phyloP scores from a whole-genome alignment of 2,888 invertebrate species.

The Barypeithes pellucidus region DNA sequence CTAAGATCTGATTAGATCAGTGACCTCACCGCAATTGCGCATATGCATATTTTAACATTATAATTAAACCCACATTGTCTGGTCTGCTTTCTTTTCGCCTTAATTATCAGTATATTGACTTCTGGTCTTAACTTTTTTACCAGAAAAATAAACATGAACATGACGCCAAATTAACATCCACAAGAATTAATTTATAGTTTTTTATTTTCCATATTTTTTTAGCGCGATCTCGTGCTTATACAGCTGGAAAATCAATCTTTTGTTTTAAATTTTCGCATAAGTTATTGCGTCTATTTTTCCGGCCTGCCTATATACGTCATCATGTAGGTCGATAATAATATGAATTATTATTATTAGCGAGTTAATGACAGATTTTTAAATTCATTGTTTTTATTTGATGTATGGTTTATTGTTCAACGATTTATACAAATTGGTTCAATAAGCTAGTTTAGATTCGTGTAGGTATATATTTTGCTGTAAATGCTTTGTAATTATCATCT shows the following conservation, averaged over 20 bases:
- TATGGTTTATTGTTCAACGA: background rate
- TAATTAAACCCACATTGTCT: conserved; percentile 23
- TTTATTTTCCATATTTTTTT: conserved; percentile 8
- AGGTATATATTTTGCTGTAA: too few relatives aligned
- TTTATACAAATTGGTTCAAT: background rate
- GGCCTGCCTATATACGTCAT: conserved; percentile 29
- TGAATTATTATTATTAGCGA: conserved; percentile 22
- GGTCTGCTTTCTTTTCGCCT: conserved; percentile 19
- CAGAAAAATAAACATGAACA: background rate
- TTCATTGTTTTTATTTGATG: background rate
- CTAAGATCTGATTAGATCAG: conserved; percentile 15
- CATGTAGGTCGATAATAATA: conserved; percentile 21
- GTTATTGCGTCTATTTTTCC: background rate
- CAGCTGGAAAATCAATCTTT: background rate
- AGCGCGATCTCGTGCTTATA: background rate
- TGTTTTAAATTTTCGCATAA: conserved; percentile 7
- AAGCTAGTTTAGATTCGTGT: background rate
- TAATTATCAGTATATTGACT: conserved; percentile 17
- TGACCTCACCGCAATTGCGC: conserved; percentile 21
- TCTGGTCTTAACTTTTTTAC: conserved; percentile 12
- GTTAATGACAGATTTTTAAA: conserved; percentile 24
- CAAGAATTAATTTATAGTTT: background rate
- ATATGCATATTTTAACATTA: conserved; percentile 17
- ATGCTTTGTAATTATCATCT: too few relatives aligned
- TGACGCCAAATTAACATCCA: background rate